Percentiles rank a stretch among this genome's conserved stretches.
Evolutionary conservation across 2,888 invertebrate species (phyloP).

Genomic region (Macrosiphum euphorbiae): DNA sequence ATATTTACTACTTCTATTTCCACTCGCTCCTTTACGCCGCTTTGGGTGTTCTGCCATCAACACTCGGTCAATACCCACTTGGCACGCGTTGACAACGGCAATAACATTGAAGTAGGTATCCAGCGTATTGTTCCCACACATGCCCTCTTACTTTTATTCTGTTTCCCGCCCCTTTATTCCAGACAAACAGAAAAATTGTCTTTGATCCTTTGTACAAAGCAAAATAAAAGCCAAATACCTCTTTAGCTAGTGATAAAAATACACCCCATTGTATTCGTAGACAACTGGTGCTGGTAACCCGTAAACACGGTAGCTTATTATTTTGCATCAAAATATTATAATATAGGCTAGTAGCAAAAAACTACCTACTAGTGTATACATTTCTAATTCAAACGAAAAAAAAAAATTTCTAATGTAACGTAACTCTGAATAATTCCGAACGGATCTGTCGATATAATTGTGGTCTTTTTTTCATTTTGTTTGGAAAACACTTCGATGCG

Average conservation of each 20-base stretch:
- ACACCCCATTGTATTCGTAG: not conserved
- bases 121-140: slow-evolving; percentile 46
- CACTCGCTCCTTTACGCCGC: not conserved
- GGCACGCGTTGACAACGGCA: slow-evolving; percentile 59
- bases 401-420: not conserved
- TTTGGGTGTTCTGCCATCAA: slow-evolving; percentile 52
- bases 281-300: not conserved
- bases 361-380: not conserved
- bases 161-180: not conserved
- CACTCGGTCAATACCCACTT: slow-evolving; percentile 61
- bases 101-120: slow-evolving; percentile 57
- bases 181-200: slow-evolving; percentile 42
- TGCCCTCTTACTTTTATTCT: slow-evolving; percentile 44
- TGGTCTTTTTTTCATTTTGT: not conserved
- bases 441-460: not conserved
- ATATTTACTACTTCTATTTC: slow-evolving; percentile 9
- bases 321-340: not conserved
- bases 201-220: slow-evolving; percentile 55
- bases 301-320: not conserved
- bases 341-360: not conserved
- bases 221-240: slow-evolving; percentile 46
- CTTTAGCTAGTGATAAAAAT: slow-evolving; percentile 5
- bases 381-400: not conserved
- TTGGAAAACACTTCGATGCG: not conserved
- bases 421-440: not conserved